These are phyloP conservation scores for Haemorhous mexicanus DNA, from an alignment of 2,113 vertebrate species.

Conservation along the genomic window DNA sequence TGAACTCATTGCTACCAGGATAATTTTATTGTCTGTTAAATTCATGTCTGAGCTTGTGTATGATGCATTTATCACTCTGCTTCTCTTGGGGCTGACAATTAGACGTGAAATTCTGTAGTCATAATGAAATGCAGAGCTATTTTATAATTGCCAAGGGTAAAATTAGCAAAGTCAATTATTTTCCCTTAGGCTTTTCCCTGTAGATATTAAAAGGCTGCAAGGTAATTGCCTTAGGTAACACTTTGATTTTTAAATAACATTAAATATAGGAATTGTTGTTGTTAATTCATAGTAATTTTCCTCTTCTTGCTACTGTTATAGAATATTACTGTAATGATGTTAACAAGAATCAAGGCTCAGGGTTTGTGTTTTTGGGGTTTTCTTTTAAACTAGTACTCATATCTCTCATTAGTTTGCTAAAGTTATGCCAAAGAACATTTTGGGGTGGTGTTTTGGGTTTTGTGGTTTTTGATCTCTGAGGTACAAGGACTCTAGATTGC, in stretches of 20 bases:
- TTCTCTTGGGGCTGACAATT: conserved; percentile 70
- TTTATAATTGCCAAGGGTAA: conserved; percentile 80
- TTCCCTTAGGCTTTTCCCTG: conserved; percentile 77
- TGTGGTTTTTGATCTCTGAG: background rate
- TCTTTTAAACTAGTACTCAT: conserved; percentile 1
- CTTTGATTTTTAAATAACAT: conserved; percentile 81
- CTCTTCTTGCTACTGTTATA: conserved; percentile 47
- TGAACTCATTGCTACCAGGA: conserved; percentile 14
- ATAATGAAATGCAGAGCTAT: conserved; percentile 78
- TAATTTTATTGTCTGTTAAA: conserved; percentile 62
- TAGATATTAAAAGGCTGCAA: conserved; percentile 76
- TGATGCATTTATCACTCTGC: conserved; percentile 61
- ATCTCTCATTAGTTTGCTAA: background rate
- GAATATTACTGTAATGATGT: background rate
- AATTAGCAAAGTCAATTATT: conserved; percentile 85
- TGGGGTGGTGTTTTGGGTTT: background rate
- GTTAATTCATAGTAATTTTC: conserved; percentile 69
- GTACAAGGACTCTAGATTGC: background rate
- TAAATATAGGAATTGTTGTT: conserved; percentile 73
- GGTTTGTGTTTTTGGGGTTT: background rate
- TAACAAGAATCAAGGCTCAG: conserved; percentile 29
- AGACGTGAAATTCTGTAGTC: conserved; percentile 69
- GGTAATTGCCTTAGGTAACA: conserved; percentile 79
- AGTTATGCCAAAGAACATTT: background rate
- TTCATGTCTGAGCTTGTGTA: conserved; percentile 59